phyloP scores from a whole-genome alignment of 2,797 vertebrate genomes.

The Myioborus melanocephalus region DNA sequence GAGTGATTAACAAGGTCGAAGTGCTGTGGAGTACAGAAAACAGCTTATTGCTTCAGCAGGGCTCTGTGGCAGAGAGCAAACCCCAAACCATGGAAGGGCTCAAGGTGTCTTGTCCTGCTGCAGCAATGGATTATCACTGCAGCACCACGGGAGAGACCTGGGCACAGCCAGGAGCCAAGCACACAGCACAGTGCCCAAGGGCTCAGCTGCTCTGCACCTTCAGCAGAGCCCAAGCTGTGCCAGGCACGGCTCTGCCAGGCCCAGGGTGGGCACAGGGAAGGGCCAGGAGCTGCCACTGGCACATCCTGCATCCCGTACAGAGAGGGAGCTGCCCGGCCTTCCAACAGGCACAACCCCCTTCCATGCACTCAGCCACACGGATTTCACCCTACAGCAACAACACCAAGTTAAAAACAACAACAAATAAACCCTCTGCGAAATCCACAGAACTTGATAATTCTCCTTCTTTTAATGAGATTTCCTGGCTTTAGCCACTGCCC shows the following conservation, averaged over 20 bases:
- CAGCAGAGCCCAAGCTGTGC: not conserved
- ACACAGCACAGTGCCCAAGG: not conserved
- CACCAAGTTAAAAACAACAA: not conserved
- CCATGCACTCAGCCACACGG: accelerated
- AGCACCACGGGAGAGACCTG: not conserved
- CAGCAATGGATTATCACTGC: not conserved
- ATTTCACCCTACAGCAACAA: not conserved
- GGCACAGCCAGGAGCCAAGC: not conserved
- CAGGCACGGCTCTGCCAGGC: not conserved
- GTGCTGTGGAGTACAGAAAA: not conserved
- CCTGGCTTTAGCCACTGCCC: not conserved
- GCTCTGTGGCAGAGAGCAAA: not conserved
- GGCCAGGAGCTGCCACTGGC: not conserved
- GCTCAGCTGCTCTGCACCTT: not conserved
- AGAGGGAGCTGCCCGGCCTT: not conserved
- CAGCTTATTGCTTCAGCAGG: not conserved
- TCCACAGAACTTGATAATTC: not conserved
- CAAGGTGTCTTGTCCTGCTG: not conserved
- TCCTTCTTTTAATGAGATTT: constrained; percentile 27
- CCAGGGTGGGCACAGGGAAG: not conserved
- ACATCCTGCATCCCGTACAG: accelerated
- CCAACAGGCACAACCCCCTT: not conserved
- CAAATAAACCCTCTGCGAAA: not conserved
- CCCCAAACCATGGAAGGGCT: not conserved
- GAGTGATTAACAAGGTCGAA: not conserved